Evolutionary conservation across 2,888 invertebrate genomes (phyloP).

Genomic region (Crioceris asparagi): DNA sequence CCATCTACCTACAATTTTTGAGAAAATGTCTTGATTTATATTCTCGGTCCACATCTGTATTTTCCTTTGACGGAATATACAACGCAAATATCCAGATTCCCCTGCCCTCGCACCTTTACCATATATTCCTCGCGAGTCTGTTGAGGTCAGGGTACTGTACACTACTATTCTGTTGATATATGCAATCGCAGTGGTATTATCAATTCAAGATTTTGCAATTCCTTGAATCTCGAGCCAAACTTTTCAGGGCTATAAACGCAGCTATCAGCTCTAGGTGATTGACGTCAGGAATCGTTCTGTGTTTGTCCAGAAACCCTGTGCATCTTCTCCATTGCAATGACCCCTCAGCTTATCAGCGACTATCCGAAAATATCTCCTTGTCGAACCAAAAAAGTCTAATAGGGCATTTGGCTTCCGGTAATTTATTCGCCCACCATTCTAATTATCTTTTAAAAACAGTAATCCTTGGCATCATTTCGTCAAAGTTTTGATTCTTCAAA

Average conservation of each 20-base stretch:
- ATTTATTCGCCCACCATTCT: constrained; percentile 17
- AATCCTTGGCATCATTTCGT: constrained; percentile 10
- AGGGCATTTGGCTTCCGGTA: constrained; percentile 6
- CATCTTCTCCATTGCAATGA: neutral
- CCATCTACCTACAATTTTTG: neutral
- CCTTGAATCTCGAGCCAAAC: neutral
- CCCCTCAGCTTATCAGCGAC: neutral
- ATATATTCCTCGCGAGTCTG: neutral
- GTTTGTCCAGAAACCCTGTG: neutral
- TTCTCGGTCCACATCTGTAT: neutral
- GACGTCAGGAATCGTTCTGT: neutral
- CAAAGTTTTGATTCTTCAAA: constrained; percentile 7
- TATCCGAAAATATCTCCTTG: neutral
- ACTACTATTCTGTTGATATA: constrained; percentile 1
- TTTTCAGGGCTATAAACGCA: neutral
- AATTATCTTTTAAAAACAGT: constrained; percentile 11
- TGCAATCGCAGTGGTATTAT: constrained; percentile 3
- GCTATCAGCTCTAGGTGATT: constrained; percentile 3
- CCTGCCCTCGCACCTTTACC: constrained; percentile 3
- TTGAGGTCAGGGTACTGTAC: neutral
- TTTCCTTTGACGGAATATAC: neutral
- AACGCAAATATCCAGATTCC: neutral
- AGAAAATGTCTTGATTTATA: neutral
- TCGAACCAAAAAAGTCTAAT: constrained; percentile 6
- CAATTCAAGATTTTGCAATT: constrained; percentile 1